These are phyloP conservation scores for Cryptoblepharus egeriae DNA, from an alignment of 2,797 vertebrate species.

Conservation along the genomic window DNA sequence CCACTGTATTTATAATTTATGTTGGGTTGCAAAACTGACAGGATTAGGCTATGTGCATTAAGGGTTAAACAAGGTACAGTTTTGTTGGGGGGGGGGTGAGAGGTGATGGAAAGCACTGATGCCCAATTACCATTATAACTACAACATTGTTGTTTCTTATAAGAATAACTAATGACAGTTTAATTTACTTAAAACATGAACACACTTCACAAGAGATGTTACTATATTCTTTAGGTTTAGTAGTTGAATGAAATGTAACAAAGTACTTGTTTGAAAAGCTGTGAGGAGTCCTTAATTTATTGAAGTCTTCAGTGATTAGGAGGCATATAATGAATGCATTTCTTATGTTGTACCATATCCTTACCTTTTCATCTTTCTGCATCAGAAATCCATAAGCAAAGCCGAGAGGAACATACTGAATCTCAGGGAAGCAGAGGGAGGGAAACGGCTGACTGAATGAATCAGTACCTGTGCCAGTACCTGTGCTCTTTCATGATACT, in stretches of 20 bases:
- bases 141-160: neutral
- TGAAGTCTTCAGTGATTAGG: slow-evolving; percentile 42
- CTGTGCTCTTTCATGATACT: slow-evolving; percentile 6
- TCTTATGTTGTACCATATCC: slow-evolving; percentile 22
- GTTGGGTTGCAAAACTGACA: too few species aligned
- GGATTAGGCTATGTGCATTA: too few species aligned
- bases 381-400: neutral
- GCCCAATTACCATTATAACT: too few species aligned
- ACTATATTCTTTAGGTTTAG: slow-evolving; percentile 40
- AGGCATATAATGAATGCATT: slow-evolving; percentile 27
- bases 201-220: slow-evolving; percentile 27
- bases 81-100: too few species aligned
- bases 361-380: neutral
- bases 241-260: slow-evolving; percentile 48
- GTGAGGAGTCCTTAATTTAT: slow-evolving; percentile 14
- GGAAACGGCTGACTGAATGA: neutral
- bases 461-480: neutral
- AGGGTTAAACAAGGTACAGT: too few species aligned
- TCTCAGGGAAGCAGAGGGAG: slow-evolving; percentile 6
- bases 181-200: slow-evolving; percentile 20
- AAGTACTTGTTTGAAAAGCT: slow-evolving; percentile 34
- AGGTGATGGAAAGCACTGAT: too few species aligned
- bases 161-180: slow-evolving; percentile 18
- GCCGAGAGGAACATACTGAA: neutral
- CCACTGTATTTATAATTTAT: too few species aligned